phyloP scores from a whole-genome alignment of 2,113 vertebrate genomes.

The Lonchura striata region DNA sequence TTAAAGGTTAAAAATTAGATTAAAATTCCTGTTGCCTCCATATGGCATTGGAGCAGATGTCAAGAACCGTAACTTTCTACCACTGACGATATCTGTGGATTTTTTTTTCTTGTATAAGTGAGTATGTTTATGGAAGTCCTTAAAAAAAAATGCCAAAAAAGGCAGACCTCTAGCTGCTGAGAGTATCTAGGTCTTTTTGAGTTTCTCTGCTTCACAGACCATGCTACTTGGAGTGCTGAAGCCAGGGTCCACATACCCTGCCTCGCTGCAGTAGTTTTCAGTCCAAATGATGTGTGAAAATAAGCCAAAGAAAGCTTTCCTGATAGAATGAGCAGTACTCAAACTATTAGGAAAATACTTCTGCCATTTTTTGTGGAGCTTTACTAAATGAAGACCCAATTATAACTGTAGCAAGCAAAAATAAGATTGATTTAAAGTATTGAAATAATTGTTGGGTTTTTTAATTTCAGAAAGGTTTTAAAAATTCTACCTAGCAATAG shows the following conservation, averaged over 20 bases:
- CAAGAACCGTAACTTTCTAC: neutral
- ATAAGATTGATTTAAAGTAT: neutral
- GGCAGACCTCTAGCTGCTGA: neutral
- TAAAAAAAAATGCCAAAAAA: neutral
- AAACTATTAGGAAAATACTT: neutral
- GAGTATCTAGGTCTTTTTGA: neutral
- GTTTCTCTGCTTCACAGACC: neutral
- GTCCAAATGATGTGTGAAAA: neutral
- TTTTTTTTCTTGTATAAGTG: neutral
- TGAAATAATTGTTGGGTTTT: neutral
- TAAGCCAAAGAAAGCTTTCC: neutral
- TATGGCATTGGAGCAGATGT: neutral
- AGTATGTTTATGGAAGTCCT: neutral
- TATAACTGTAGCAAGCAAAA: neutral
- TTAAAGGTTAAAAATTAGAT: neutral
- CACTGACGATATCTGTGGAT: neutral
- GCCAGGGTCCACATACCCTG: neutral
- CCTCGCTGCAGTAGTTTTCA: neutral
- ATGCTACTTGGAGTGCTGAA: neutral
- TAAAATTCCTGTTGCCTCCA: neutral
- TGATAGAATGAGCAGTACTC: neutral
- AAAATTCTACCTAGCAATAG: neutral
- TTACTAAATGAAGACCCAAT: neutral
- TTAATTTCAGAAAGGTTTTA: neutral
- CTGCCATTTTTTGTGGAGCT: accelerated